A percentile compares a stretch with the other conserved stretches of the same genome.
phyloP scores from a whole-genome alignment of 2,888 invertebrate species.

The Hemithea aestivaria region DNA sequence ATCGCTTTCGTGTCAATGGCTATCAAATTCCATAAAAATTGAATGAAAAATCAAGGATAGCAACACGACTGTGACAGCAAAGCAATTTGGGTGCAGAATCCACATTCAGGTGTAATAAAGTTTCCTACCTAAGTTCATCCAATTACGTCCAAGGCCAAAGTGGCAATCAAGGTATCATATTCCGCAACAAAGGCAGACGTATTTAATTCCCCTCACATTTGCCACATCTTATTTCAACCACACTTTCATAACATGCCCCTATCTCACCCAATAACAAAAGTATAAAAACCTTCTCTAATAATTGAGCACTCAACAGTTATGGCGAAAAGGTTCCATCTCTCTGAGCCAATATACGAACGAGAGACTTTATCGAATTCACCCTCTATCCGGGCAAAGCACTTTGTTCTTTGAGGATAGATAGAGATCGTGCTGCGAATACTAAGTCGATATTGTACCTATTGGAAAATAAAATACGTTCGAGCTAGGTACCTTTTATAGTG shows the following conservation, averaged over 20 bases:
- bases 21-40: no score
- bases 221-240: slow-evolving; percentile 12
- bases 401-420: slow-evolving; percentile 60
- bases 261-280: slow-evolving; percentile 25
- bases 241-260: slow-evolving; percentile 21
- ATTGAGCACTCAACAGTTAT: slow-evolving; percentile 41
- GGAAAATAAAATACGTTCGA: slow-evolving; percentile 3
- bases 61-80: no score
- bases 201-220: slow-evolving; percentile 12
- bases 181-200: neutral
- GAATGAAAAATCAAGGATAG: no score
- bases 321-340: slow-evolving; percentile 43
- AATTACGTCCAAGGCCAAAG: no score
- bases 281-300: slow-evolving; percentile 30
- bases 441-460: slow-evolving; percentile 19
- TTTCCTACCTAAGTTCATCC: no score
- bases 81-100: no score
- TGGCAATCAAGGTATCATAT: no score
- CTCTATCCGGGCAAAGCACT: slow-evolving; percentile 49
- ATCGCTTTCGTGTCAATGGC: no score
- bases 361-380: slow-evolving; percentile 49
- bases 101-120: no score
- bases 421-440: slow-evolving; percentile 46
- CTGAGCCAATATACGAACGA: slow-evolving; percentile 42
- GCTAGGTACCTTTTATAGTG: slow-evolving; percentile 17